phyloP scores from a whole-genome alignment of 2,888 invertebrate species.

The Netelia fuscicornis region DNA sequence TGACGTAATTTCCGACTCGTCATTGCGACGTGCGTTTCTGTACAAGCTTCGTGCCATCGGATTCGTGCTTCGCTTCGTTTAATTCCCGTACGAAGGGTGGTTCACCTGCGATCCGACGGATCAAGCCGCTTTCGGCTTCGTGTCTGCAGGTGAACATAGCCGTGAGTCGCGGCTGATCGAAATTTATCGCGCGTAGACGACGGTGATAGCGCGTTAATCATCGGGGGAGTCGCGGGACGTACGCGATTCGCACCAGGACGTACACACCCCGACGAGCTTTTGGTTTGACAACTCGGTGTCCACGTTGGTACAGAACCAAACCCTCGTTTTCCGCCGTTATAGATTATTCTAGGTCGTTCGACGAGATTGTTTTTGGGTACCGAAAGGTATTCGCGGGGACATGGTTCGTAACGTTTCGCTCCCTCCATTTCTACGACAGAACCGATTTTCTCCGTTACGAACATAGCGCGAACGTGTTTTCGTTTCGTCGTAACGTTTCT shows the following conservation, averaged over 20 bases:
- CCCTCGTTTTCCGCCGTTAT: constrained; percentile 36
- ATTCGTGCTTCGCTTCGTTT: constrained; percentile 28
- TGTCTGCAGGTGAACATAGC: constrained; percentile 58
- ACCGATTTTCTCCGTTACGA: constrained; percentile 29
- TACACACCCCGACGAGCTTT: constrained; percentile 15
- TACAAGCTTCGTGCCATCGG: neutral
- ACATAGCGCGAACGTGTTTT: constrained; percentile 37
- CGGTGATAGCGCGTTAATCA: constrained; percentile 61
- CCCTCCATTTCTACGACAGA: neutral
- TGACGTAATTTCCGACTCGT: constrained; percentile 36
- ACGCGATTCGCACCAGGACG: constrained; percentile 17
- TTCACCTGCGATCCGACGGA: constrained; percentile 60
- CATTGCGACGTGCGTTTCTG: constrained; percentile 2
- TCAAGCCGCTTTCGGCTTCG: constrained; percentile 40
- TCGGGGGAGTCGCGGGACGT: constrained; percentile 35
- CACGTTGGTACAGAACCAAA: neutral
- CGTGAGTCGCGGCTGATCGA: constrained; percentile 54
- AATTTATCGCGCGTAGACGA: constrained; percentile 65
- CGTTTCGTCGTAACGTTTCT: constrained; percentile 1
- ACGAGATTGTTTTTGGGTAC: constrained; percentile 41
- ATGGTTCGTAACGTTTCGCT: constrained; percentile 13
- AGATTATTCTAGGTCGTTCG: constrained; percentile 41
- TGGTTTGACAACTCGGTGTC: neutral
- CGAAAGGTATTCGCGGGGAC: constrained; percentile 9
- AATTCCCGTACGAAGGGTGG: neutral